Conservation (phyloP, 2,113 vertebrate genomes). For the Albula glossodonta region DNA sequence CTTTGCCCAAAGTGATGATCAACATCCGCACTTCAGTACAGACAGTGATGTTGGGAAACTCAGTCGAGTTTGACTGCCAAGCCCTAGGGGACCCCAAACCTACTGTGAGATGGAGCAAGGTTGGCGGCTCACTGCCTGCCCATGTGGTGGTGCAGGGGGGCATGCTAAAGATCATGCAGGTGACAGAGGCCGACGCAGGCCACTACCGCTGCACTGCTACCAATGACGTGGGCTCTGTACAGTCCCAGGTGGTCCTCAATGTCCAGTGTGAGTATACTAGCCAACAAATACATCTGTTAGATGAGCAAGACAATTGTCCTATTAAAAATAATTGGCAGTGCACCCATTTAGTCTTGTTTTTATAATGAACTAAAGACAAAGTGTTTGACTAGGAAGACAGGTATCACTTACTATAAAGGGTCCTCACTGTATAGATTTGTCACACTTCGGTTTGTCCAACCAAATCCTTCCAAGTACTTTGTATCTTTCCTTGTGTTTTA, state of each 20-base stretch:
- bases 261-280: conserved; percentile 82
- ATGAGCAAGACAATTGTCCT: background rate
- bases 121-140: conserved; percentile 76
- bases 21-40: conserved; percentile 91
- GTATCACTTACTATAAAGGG: background rate
- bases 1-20: conserved; percentile 91
- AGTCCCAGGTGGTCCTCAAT: conserved; percentile 90
- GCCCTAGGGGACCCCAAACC: conserved; percentile 89
- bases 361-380: background rate
- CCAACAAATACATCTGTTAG: background rate
- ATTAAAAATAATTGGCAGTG: background rate
- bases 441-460: background rate
- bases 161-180: conserved; percentile 78
- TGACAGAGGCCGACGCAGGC: conserved; percentile 82
- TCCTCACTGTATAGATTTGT: background rate
- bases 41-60: conserved; percentile 85
- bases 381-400: background rate
- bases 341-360: background rate
- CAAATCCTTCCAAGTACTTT: background rate
- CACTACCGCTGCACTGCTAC: conserved; percentile 92
- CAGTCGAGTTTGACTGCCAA: conserved; percentile 93
- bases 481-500: background rate
- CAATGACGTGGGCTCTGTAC: conserved; percentile 86
- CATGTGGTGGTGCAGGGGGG: conserved; percentile 76
- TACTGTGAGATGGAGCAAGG: conserved; percentile 88